These are phyloP conservation scores for Diprion similis DNA, from an alignment of 1,140 invertebrate genomes.

Conservation along the genomic window DNA sequence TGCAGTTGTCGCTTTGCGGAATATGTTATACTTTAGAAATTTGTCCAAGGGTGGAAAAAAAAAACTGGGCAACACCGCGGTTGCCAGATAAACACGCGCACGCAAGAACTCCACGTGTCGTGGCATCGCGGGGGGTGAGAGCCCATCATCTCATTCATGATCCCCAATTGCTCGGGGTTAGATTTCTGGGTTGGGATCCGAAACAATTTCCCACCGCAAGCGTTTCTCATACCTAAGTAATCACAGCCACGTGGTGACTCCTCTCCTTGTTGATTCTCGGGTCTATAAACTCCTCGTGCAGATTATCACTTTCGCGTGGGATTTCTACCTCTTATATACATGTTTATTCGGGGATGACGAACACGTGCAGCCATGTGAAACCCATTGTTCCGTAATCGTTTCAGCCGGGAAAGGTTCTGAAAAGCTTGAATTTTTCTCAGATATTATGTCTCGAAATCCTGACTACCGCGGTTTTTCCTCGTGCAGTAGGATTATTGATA, in stretches of 20 bases:
- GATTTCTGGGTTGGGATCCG: neutral
- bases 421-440: neutral
- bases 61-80: no score
- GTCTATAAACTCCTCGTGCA: conserved; percentile 1
- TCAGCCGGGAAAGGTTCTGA: neutral
- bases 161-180: neutral
- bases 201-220: neutral
- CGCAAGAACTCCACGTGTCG: neutral
- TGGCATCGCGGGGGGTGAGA: neutral
- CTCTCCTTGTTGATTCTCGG: neutral
- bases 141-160: neutral
- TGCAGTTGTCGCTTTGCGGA: no score
- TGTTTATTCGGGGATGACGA: neutral
- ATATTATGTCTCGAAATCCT: neutral
- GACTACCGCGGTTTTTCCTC: neutral
- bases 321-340: neutral
- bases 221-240: neutral
- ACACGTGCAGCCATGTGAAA: neutral
- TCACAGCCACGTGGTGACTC: neutral
- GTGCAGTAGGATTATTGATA: no score
- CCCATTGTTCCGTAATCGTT: neutral
- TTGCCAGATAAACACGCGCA: no score
- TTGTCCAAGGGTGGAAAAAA: no score
- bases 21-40: no score
- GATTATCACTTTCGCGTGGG: neutral